Evolutionary conservation across 2,113 vertebrate species (phyloP).

Genomic region (Cyanoramphus novaezelandiae): DNA sequence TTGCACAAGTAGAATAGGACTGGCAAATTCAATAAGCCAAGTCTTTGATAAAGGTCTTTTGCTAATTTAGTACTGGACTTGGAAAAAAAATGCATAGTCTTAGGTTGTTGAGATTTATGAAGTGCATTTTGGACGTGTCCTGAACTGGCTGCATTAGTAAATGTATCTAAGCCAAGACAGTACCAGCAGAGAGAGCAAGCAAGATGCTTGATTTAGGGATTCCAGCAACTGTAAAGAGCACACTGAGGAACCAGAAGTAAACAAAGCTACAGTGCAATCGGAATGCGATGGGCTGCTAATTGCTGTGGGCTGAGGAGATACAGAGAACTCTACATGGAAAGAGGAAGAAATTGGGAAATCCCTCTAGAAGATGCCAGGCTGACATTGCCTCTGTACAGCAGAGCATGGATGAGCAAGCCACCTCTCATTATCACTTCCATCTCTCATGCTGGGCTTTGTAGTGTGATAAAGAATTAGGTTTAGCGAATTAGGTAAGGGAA

Average conservation of each 20-base stretch:
- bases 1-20: background rate
- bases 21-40: conserved; percentile 24
- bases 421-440: conserved; percentile 63
- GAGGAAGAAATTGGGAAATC: background rate
- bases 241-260: background rate
- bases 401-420: conserved; percentile 59
- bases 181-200: background rate
- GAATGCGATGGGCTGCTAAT: background rate
- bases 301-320: background rate
- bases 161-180: background rate
- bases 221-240: background rate
- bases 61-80: background rate
- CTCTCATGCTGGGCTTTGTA: conserved; percentile 59
- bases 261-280: background rate
- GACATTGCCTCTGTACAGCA: conserved; percentile 15
- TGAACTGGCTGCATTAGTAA: conserved; percentile 5
- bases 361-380: conserved; percentile 2
- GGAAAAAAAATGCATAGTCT: background rate
- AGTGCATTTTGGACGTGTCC: background rate
- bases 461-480: conserved; percentile 72
- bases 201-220: background rate
- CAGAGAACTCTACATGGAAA: background rate
- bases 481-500: conserved; percentile 70
- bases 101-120: conserved; percentile 24
- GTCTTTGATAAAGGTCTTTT: conserved; percentile 18